These are phyloP conservation scores for Colaptes auratus DNA, from an alignment of 2,113 vertebrate species.

Conservation along the genomic window DNA sequence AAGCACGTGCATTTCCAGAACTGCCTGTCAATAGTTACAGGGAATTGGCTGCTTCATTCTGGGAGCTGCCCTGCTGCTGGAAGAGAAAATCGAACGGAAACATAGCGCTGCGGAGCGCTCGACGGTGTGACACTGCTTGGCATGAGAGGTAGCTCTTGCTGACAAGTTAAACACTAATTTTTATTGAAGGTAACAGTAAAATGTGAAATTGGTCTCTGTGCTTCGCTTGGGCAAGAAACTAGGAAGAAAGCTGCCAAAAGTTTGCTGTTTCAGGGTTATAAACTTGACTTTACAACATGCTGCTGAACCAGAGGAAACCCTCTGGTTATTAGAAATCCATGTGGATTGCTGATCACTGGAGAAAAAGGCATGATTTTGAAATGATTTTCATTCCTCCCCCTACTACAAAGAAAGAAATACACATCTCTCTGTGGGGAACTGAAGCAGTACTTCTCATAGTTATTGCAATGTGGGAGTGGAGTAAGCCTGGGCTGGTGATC, in stretches of 20 bases:
- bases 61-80: constrained; percentile 43
- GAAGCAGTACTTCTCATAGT: neutral
- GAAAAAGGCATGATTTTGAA: neutral
- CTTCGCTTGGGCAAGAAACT: constrained; percentile 46
- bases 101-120: neutral
- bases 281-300: neutral
- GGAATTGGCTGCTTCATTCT: constrained; percentile 22
- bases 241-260: neutral
- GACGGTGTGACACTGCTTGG: constrained; percentile 27
- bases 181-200: constrained; percentile 35
- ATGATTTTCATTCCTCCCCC: neutral
- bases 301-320: neutral
- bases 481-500: neutral
- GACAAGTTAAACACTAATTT: constrained; percentile 51
- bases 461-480: neutral
- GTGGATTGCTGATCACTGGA: neutral
- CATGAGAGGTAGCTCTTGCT: constrained; percentile 5
- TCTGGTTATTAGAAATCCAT: constrained; percentile 6
- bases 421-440: neutral
- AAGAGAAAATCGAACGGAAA: constrained; percentile 42
- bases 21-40: constrained; percentile 56
- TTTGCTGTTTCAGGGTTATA: neutral
- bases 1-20: neutral
- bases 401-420: neutral
- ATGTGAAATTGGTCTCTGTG: constrained; percentile 30